phyloP scores from a whole-genome alignment of 2,888 invertebrate genomes.

The Chloromyia formosa region DNA sequence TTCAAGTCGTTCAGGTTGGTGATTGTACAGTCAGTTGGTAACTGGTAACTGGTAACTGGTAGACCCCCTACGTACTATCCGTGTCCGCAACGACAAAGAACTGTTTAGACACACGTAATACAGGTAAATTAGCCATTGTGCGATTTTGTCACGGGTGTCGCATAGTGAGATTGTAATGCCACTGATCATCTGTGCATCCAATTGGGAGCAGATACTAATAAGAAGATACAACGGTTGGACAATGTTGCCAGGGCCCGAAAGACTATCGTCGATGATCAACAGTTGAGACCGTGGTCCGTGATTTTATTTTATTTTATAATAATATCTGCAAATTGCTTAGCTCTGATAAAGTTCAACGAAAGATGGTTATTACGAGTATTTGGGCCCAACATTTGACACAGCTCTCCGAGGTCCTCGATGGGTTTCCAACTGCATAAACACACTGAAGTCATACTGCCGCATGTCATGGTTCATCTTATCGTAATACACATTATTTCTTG shows the following conservation, averaged over 20 bases:
- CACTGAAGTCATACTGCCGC: background rate
- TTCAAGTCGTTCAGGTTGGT: background rate
- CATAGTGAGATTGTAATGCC: conserved; percentile 6
- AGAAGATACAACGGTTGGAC: background rate
- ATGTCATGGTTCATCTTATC: background rate
- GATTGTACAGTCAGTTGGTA: background rate
- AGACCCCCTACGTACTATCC: conserved; percentile 20
- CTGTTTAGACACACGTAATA: conserved; percentile 44
- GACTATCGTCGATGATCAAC: background rate
- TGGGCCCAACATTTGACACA: no score
- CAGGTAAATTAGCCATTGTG: conserved; percentile 41
- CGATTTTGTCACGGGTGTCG: conserved; percentile 31
- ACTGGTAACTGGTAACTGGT: no score
- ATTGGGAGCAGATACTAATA: conserved; percentile 5
- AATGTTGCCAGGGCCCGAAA: conserved; percentile 5
- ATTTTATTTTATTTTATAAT: no score
- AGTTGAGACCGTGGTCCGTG: background rate
- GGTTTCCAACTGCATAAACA: no score
- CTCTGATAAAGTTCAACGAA: no score
- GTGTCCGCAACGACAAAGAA: conserved; percentile 37
- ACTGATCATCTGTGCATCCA: conserved; percentile 1
- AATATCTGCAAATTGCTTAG: no score
- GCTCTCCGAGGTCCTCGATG: no score
- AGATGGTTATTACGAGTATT: no score
- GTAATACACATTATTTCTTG: background rate